Evolutionary conservation across 1,140 invertebrate species (phyloP).

Genomic region (Drosophila busckii): DNA sequence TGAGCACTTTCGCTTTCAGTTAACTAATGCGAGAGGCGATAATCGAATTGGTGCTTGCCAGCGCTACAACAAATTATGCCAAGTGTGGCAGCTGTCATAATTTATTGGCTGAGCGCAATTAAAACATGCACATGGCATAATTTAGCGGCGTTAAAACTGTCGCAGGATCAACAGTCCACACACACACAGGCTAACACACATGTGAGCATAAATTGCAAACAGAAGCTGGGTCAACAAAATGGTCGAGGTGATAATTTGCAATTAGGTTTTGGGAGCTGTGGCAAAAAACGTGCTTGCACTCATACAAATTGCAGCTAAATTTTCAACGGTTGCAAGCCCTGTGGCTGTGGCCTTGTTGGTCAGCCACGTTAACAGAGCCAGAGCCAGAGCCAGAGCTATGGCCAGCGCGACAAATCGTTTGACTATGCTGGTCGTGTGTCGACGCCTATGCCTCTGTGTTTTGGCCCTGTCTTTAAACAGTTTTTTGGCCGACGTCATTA

Average conservation of each 20-base stretch:
- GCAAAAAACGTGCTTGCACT: slow-evolving; percentile 19
- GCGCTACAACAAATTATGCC: slow-evolving; percentile 40
- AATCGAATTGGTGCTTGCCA: slow-evolving; percentile 46
- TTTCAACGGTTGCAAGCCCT: background rate
- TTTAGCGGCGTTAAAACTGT: too few species aligned
- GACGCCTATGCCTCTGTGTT: slow-evolving; percentile 2
- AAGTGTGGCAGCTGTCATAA: slow-evolving; percentile 21
- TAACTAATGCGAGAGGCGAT: slow-evolving; percentile 21
- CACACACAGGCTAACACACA: slow-evolving; percentile 46
- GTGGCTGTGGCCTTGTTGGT: slow-evolving; percentile 4
- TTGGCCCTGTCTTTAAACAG: slow-evolving; percentile 66
- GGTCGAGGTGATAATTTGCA: slow-evolving; percentile 66
- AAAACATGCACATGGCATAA: slow-evolving; percentile 69
- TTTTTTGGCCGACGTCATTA: slow-evolving; percentile 57
- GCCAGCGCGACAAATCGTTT: too few species aligned
- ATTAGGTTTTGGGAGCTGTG: too few species aligned
- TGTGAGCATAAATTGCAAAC: slow-evolving; percentile 40
- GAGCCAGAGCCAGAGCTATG: slow-evolving; percentile 2
- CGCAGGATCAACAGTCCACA: too few species aligned
- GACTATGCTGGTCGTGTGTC: slow-evolving; percentile 10
- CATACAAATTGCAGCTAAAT: slow-evolving; percentile 55
- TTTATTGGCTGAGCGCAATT: slow-evolving; percentile 61
- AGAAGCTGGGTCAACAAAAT: slow-evolving; percentile 32
- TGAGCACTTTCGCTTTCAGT: background rate
- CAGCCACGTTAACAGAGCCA: background rate